Evolutionary conservation across 2,888 invertebrate genomes (phyloP), one percentile per base, ranked within the genome.

Genomic region (Camponotus fellah): DNA sequence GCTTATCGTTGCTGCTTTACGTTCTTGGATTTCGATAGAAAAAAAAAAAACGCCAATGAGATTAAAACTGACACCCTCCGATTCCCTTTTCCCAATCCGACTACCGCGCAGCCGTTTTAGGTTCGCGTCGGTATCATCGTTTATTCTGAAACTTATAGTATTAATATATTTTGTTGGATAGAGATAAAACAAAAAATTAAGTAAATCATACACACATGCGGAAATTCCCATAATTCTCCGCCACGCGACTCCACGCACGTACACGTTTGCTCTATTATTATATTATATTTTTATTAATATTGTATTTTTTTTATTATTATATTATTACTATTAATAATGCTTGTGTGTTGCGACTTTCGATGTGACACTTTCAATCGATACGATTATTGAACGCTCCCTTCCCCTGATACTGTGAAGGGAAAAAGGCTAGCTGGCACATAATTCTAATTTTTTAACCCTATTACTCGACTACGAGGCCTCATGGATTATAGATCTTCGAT

Each of bases 161-260:
- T 94, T 94, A 94, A 94, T 94, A 94, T 94, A 94, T 94, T 94
- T 94, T 94, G 92, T 92, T 92, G 91, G 91, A 92, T 90, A 90
- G 86, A 89, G n/a, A n/a, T 17, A n/a, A 53, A n/a, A 53, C 26
- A 53, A n/a, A 49, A 49, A 53, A 53, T 53, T 8, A 87, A 90
- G 92, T 68, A 85, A 86, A 89, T 85, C 82, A n/a, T 53, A 53
- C 53, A 53, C 53, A n/a, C 53, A 83, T 58, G 69, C 68, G 79
- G 69, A 49, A 77, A 71, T 58, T 82, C 49, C 49, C 62, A 26
- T 34, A 62, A 37, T 60, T 37, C 43, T 83, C 69, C 58, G 65
- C 60, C 64, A 74, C 85, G 84, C 89, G 92, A 90, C 90, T 91
- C 91, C 91, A 46, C 46, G 46, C 46, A 46, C 46, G 90, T 92